Base-by-base conservation (phyloP, 2,888 invertebrate genomes). In the Calameuta filiformis region DNA sequence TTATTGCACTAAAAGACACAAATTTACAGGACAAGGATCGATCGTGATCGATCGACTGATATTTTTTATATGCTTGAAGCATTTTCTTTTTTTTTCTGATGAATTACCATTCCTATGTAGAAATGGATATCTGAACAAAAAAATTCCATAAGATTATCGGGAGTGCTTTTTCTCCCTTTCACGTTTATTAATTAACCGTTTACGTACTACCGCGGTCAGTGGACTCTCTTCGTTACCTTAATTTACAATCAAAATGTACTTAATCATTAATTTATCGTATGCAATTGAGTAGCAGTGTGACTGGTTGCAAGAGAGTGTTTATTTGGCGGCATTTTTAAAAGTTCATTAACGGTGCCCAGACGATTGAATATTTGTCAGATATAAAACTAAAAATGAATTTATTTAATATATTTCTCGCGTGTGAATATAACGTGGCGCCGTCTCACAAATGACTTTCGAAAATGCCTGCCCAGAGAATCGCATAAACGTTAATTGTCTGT, bases 401-500 rank as follows among this genome's bases (percentile, higher is more conserved):
- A 23, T 35, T 68, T 34, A 37, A 75, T 56, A 30, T 34, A 75
- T 31, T 68, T 75, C 75, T 68, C n/a, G n/a, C 34, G 73, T 56
- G 33, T 15, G 69, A 33, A 23, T 35, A 35, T 23, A 23, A 9
- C 23, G 9, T 56, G 56, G 56, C 56, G 23, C 56, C 56, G 56
- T 56, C 23, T 23, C 56, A 15, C 56, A 23, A 56, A 56, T 56
- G 56, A 56, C 56, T 23, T 23, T 9, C 23, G 23, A 56, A 56
- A 56, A 56, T 56, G 56, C 23, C 56, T 56, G 56, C 56, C 74
- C 81, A 84, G 81, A 80, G 81, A 82, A 82, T 82, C 79, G 80
- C 81, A 85, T 87, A 88, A 83, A 85, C 81, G 83, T 88, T 87
- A 84, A 84, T 87, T 88, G 86, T 87, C 88, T 88, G 88, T 88